Conservation (phyloP, 2,888 invertebrate genomes). For the Peribatodes rhomboidaria region DNA sequence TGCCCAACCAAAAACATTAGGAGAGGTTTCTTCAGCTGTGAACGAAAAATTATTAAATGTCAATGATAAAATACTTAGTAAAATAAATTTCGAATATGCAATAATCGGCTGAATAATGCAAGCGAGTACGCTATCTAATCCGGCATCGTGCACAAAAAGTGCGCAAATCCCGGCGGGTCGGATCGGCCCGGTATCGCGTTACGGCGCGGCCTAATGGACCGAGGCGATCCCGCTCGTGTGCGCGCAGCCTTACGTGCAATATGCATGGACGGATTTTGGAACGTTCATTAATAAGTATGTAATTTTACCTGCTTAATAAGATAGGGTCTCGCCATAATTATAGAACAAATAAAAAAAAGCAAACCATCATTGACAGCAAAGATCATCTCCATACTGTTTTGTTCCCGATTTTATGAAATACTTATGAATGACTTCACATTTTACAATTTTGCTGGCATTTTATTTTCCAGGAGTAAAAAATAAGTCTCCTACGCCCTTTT, state of each 20-base stretch:
- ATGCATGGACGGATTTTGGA: conserved; percentile 28
- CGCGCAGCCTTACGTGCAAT: conserved; percentile 43
- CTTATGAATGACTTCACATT: too few species aligned
- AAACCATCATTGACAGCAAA: too few species aligned
- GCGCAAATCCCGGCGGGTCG: conserved; percentile 43
- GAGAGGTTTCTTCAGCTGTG: too few species aligned
- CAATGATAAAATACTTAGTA: too few species aligned
- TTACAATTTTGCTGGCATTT: too few species aligned
- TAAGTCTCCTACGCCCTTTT: too few species aligned
- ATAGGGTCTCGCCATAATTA: too few species aligned
- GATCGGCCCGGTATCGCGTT: conserved; percentile 44
- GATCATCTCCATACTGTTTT: too few species aligned
- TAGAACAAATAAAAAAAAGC: too few species aligned
- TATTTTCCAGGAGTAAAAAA: too few species aligned
- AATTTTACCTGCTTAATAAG: conserved; percentile 3
- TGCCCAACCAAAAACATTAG: neutral
- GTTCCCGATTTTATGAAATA: too few species aligned
- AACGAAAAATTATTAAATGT: too few species aligned
- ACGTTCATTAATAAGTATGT: conserved; percentile 15
- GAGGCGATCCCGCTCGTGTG: conserved; percentile 48
- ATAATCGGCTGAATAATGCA: conserved; percentile 1
- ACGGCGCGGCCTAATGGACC: conserved; percentile 53
- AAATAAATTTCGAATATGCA: neutral
- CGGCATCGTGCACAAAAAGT: conserved; percentile 40
- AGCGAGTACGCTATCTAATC: conserved; percentile 22